Percentiles rank a stretch among this genome's conserved stretches.
Evolutionary conservation across 2,888 invertebrate genomes (phyloP).

Genomic region (Tetranychus piercei): DNA sequence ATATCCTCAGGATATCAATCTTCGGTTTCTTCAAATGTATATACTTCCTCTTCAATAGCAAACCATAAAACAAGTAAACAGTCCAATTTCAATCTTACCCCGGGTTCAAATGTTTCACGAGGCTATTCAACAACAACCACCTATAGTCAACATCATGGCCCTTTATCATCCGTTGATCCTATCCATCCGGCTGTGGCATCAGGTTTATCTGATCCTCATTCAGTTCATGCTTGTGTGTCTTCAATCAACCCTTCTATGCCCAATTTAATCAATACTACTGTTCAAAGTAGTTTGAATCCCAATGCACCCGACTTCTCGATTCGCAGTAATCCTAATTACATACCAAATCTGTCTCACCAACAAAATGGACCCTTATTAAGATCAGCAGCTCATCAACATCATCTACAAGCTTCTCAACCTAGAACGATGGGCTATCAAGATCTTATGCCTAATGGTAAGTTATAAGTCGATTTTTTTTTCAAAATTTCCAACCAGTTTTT

Average conservation of each 20-base stretch:
- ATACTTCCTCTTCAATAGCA: not conserved
- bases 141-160: conserved; percentile 29
- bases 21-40: not conserved
- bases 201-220: not conserved
- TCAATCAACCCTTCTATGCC: not conserved
- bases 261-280: conserved; percentile 21
- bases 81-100: conserved; percentile 13
- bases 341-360: conserved; percentile 9
- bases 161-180: conserved; percentile 22
- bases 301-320: conserved; percentile 58
- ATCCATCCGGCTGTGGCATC: conserved; percentile 17
- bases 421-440: conserved; percentile 7
- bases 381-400: not conserved
- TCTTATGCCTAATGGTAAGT: conserved; percentile 4
- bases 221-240: not conserved
- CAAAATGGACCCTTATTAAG: too few species aligned
- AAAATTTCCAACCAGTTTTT: not conserved
- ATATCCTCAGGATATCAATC: not conserved
- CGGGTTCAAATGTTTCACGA: conserved; percentile 21
- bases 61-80: not conserved
- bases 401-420: not conserved
- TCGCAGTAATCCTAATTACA: conserved; percentile 27
- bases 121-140: conserved; percentile 20
- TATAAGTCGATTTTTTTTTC: not conserved
- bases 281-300: conserved; percentile 48